Evolutionary conservation across 1,140 invertebrate species (phyloP), one percentile per base, ranked within the genome.

Genomic region (Tachypleus tridentatus): DNA sequence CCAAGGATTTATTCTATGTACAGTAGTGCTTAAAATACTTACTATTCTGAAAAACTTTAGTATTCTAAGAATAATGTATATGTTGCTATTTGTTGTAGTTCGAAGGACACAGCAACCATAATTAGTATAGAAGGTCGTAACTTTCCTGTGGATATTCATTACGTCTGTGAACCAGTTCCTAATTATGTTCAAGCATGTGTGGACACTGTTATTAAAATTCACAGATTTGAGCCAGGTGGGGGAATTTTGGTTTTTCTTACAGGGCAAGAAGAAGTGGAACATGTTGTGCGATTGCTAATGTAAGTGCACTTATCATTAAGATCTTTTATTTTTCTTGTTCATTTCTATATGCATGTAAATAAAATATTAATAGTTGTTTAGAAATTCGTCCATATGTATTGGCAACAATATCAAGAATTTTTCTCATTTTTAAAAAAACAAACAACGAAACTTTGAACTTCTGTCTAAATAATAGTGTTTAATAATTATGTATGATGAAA

Each of bases 211-310:
- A 80, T 96, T 63, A 93, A 95, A 75, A 91, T 99, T 70, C 93
- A 99, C 72, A 79, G 85, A 64, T 84, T 79, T 62, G 87, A 97
- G 74, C 81, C 83, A 8, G 78, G 82, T 4, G 94, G 94, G 1
- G 93, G 98, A 78, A 84, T 99, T 64, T 76, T 99, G 5, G 88
- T 88, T 0, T 99, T 99, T 78, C 79, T 99, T 1, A 98, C 96
- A 8, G 95, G 95, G 57, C 87, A 87, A 82, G 94, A 97, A 72
- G 92, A 97, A 78, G 90, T 96, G 3, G 84, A 90, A 64, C 76
- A 83, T 64, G 89, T 87, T 1, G 79, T 88, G 6, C 80, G 83
- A 54, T 76, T 86, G 4, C 76, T 94, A 5, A 80, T 68, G 65
- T 71, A 63, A 63, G 50, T 64, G 8, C 51, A 8, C 29, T 29